Percentiles rank a stretch among this genome's conserved stretches.
Conservation (phyloP, 1,140 invertebrate species). For the Radopholus similis region DNA sequence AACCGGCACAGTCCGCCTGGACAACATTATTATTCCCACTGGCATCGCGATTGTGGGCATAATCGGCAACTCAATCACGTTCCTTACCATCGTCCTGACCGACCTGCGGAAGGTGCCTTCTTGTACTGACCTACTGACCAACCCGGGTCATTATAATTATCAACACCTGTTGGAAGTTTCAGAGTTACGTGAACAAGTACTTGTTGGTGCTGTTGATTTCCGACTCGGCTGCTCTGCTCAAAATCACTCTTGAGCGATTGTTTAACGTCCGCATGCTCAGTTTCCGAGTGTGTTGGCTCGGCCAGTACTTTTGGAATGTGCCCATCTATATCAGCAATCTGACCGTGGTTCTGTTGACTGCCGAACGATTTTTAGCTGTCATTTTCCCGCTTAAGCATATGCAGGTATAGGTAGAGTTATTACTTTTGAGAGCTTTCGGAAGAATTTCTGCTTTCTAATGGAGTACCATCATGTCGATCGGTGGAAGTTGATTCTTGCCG, state of each 20-base stretch:
- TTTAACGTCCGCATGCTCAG: not conserved
- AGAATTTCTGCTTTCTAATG: not conserved
- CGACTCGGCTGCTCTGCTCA: not conserved
- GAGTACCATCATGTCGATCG: not conserved
- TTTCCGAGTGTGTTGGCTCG: not conserved
- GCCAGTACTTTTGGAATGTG: constrained; percentile 7
- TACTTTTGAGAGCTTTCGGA: not conserved
- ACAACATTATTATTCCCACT: not conserved
- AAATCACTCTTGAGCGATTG: not conserved
- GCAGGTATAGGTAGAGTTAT: not conserved
- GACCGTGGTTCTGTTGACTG: not conserved
- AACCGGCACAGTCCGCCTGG: no score
- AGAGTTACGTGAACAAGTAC: constrained; percentile 6
- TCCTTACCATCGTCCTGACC: not conserved
- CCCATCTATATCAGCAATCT: constrained; percentile 5
- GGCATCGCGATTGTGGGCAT: not conserved
- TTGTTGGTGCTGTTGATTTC: not conserved
- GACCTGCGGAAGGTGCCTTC: not conserved
- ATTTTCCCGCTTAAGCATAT: not conserved
- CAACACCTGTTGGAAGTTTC: not conserved
- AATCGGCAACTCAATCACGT: not conserved
- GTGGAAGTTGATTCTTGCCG: not conserved
- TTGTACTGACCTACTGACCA: no score
- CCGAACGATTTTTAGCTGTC: constrained; percentile 6
- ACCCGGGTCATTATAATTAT: not conserved